Base-by-base conservation (phyloP, 2,113 vertebrate genomes). In the Abramis brama region DNA sequence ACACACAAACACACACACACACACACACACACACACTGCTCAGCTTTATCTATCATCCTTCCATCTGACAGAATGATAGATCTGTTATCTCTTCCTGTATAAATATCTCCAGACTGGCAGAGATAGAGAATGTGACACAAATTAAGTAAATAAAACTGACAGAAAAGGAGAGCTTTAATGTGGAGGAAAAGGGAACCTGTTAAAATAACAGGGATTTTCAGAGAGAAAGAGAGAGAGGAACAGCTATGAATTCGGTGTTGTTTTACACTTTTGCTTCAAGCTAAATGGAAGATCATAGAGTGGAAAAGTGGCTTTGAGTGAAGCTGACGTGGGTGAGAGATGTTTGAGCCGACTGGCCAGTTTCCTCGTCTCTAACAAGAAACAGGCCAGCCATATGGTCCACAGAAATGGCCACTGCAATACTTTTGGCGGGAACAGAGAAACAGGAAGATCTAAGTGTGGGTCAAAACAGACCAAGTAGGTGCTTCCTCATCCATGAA, bases 291-390 rank as follows among this genome's bases (percentile, higher is more conserved):
- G 77, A 79, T 79, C 75, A 84, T 13, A 76, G 71, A 66, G 83
- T 86, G 88, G 86, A 89, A 84, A 87, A 86, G 80, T 77, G 76
- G 71, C 79, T 78, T 60, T 15, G 75, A 50, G 75, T 12, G 30
- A 78, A 79, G 74, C 82, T 83, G 88, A 87, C 66, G 86, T 86
- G 83, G 86, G 78, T 68, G 75, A 66, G 55, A 57, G 84, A 79
- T 23, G 80, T 75, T 85, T 62, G 17, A 52, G 39, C 55, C 30
- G 77, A 79, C 36, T 66, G 73, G 88, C 39, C 77, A 25, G 60
- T 87, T 89, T 89, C 77, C 78, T 81, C 19, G 2, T 33, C 73
- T 33, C 27, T 89, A 89, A 89, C 76, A 71, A 87, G 83, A 89
- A 89, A 79, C 88, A 89, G 88, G 75, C 73, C 78, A 25, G 19